Conservation (phyloP, 2,888 invertebrate species). For the Spatulosminthurus flaviceps region DNA sequence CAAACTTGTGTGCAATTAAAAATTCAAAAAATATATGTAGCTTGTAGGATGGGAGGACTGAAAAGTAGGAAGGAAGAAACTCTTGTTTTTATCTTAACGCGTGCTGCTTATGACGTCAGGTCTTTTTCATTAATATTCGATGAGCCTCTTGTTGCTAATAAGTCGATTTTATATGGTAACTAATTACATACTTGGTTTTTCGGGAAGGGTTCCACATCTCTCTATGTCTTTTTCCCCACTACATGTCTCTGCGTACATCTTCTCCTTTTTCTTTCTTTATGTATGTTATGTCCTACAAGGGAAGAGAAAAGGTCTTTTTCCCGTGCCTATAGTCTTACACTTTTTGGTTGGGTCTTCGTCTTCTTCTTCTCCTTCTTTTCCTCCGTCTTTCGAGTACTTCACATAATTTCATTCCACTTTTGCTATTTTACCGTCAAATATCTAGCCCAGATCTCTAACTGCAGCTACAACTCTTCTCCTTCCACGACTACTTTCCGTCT, state of each 20-base stretch:
- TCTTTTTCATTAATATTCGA: constrained; percentile 64
- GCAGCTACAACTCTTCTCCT: constrained; percentile 35
- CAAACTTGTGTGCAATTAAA: constrained; percentile 63
- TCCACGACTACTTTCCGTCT: constrained; percentile 27
- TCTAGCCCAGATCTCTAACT: constrained; percentile 48
- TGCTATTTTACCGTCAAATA: constrained; percentile 37
- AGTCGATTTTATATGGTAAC: constrained; percentile 63
- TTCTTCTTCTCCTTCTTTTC: background rate
- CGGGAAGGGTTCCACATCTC: constrained; percentile 46
- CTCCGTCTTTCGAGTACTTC: constrained; percentile 20
- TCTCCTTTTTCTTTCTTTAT: background rate
- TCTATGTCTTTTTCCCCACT: constrained; percentile 46
- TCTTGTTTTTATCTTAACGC: constrained; percentile 56
- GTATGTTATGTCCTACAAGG: too few species aligned
- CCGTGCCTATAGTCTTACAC: background rate
- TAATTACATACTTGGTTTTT: constrained; percentile 57
- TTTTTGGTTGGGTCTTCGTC: constrained; percentile 16
- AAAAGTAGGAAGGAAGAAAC: constrained; percentile 38
- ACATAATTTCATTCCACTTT: constrained; percentile 34
- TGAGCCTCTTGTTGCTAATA: constrained; percentile 64
- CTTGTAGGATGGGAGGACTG: constrained; percentile 19
- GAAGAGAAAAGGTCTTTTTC: background rate
- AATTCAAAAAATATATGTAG: constrained; percentile 62
- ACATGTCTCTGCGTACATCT: constrained; percentile 39
- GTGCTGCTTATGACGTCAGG: constrained; percentile 58